phyloP scores from a whole-genome alignment of 1,140 invertebrate genomes.

The Liolophura sinensis region DNA sequence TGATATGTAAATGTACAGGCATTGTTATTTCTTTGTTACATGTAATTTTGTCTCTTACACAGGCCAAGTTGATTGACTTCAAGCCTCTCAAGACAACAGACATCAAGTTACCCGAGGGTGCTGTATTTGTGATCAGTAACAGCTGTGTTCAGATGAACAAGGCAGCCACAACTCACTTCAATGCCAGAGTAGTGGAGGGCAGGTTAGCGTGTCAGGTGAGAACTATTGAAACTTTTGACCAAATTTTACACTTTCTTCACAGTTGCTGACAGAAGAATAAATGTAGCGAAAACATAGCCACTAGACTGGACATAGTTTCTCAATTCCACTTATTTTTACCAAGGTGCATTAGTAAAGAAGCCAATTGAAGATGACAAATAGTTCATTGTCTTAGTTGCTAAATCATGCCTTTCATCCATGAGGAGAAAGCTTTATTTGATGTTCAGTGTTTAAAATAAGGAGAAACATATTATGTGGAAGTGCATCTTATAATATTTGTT shows the following conservation, averaged over 20 bases:
- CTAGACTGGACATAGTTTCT: too few relatives aligned
- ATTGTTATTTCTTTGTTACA: too few relatives aligned
- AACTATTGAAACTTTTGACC: too few relatives aligned
- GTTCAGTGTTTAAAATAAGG: neutral
- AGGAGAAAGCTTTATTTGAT: neutral
- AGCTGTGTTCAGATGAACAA: slow-evolving; percentile 91
- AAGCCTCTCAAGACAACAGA: slow-evolving; percentile 80
- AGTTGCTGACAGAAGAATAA: neutral
- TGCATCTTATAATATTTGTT: slow-evolving; percentile 2
- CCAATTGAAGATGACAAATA: too few relatives aligned
- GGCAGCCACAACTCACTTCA: slow-evolving; percentile 87
- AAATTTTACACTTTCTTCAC: neutral
- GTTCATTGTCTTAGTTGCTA: too few relatives aligned
- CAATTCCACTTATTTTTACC: too few relatives aligned
- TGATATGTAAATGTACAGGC: too few relatives aligned
- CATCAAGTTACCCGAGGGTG: slow-evolving; percentile 77
- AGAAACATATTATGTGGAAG: neutral
- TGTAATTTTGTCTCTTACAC: slow-evolving; percentile 3
- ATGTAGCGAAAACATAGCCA: too few relatives aligned
- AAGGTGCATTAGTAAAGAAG: too few relatives aligned
- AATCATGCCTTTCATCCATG: too few relatives aligned
- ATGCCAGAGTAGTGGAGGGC: slow-evolving; percentile 93
- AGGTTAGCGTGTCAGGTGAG: slow-evolving; percentile 68
- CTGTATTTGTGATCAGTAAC: slow-evolving; percentile 91
- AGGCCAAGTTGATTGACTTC: slow-evolving; percentile 83